Base-by-base conservation (phyloP, 2,888 invertebrate genomes). In the Achlya flavicornis region DNA sequence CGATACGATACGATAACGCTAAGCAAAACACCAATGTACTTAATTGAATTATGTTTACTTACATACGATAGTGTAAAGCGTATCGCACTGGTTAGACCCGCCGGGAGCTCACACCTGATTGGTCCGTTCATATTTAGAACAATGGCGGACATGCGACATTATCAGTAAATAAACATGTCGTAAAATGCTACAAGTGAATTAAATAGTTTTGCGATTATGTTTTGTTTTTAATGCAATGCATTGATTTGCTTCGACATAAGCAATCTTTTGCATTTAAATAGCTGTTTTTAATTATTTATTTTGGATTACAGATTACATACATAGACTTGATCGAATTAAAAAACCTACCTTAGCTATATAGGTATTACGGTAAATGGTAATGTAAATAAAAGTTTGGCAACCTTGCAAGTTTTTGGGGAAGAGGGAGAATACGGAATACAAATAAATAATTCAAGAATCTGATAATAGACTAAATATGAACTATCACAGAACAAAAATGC, bases 41-140 rank as follows among this genome's bases (percentile, higher is more conserved):
- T 92, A 91, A 92, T 92, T 92, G 87, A 90, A 92, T 91, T 91
- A 91, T 90, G 89, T 91, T 90, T 89, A 89, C 86, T 84, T 64
- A 61, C 46, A 64, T 58, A 71, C 72, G 70, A 76, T 71, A 73
- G 53, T 61, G 63, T 35, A 60, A 57, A 66, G 61, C 66, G 76
- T 75, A 80, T 77, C 78, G 77, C 76, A 66, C 70, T 69, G 65
- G 71, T 76, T 77, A 70, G 73, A 65, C 66, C 61, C 76, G 71
- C 64, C 59, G 59, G 12, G 61, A 41, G 62, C 63, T 46, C 63
- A 69, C 67, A 65, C 71, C 67, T 76, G 77, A 90, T 92, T 92
- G 92, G 92, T 70, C 73, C 66, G 70, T 79, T 80, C 67, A 72
- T 76, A 80, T 80, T 76, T 76, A 78, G 79, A 86, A 87, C 85